phyloP scores from a whole-genome alignment of 2,888 invertebrate species.

The Caenorhabditis sp. region DNA sequence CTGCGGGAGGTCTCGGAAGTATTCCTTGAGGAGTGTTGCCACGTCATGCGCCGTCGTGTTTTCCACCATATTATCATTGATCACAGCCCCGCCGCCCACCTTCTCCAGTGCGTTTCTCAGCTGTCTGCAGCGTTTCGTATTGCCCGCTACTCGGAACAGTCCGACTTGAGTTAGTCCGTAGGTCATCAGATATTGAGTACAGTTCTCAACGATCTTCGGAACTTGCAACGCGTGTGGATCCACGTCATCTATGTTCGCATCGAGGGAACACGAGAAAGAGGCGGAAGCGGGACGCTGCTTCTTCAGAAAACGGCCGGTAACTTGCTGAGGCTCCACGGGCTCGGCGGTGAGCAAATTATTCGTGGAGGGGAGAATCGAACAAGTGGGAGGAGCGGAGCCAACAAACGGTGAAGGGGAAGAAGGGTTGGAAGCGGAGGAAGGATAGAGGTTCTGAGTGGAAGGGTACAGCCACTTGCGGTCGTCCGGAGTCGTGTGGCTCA shows the following conservation, averaged over 20 bases:
- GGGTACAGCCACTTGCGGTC: constrained; percentile 67
- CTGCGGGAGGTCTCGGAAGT: constrained; percentile 92
- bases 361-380: constrained; percentile 40
- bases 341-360: constrained; percentile 43
- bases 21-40: constrained; percentile 92
- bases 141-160: constrained; percentile 92
- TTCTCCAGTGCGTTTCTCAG: constrained; percentile 81
- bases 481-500: constrained; percentile 41
- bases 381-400: constrained; percentile 61
- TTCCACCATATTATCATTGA: constrained; percentile 81
- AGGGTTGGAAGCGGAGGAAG: constrained; percentile 49
- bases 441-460: constrained; percentile 60
- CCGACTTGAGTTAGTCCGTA: constrained; percentile 87
- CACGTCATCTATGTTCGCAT: constrained; percentile 53
- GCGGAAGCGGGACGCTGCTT: constrained; percentile 61
- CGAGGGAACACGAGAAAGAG: constrained; percentile 60
- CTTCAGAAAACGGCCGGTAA: constrained; percentile 61
- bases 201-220: constrained; percentile 80
- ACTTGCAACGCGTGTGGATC: constrained; percentile 78
- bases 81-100: constrained; percentile 57
- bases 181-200: constrained; percentile 80
- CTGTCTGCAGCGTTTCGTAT: constrained; percentile 92
- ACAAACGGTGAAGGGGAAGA: constrained; percentile 56
- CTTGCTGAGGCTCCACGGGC: constrained; percentile 35
- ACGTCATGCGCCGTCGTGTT: constrained; percentile 91